phyloP scores from a whole-genome alignment of 2,113 vertebrate species.

The Vanacampus margaritifer region DNA sequence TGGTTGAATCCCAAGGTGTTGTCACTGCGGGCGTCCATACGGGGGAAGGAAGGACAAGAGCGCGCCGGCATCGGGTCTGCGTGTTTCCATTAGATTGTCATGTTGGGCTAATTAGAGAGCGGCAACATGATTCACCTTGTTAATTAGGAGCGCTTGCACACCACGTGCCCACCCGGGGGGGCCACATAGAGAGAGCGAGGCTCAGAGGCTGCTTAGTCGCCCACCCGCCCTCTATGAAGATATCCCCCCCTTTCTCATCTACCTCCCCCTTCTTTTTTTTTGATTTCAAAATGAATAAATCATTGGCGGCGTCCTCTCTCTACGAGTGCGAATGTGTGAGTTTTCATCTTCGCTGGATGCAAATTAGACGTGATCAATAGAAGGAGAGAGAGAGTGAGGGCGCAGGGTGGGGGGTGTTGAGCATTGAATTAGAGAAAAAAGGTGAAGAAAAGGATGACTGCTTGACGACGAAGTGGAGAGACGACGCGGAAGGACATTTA shows the following conservation, averaged over 20 bases:
- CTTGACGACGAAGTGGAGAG: slow-evolving; percentile 61
- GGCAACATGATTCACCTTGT: slow-evolving; percentile 99
- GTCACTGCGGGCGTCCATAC: slow-evolving; percentile 43
- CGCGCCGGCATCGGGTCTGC: slow-evolving; percentile 60
- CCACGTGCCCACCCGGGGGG: slow-evolving; percentile 77
- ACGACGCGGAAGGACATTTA: slow-evolving; percentile 68
- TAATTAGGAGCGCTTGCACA: slow-evolving; percentile 99
- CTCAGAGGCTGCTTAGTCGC: slow-evolving; percentile 83
- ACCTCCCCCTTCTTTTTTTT: slow-evolving; percentile 77
- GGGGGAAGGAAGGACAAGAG: slow-evolving; percentile 52
- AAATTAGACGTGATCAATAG: slow-evolving; percentile 98
- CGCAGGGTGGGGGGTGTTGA: slow-evolving; percentile 38
- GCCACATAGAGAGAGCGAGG: slow-evolving; percentile 78
- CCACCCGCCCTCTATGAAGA: slow-evolving; percentile 89
- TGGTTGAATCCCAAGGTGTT: slow-evolving; percentile 44
- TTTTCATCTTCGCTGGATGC: slow-evolving; percentile 91
- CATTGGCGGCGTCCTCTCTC: slow-evolving; percentile 88
- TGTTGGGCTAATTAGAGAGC: slow-evolving; percentile 98
- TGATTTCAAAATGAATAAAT: slow-evolving; percentile 99
- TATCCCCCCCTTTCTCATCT: slow-evolving; percentile 88
- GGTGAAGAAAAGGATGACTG: slow-evolving; percentile 49
- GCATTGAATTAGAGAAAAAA: slow-evolving; percentile 62
- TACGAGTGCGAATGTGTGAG: slow-evolving; percentile 88
- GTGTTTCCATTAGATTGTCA: slow-evolving; percentile 95
- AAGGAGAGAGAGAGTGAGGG: slow-evolving; percentile 65